phyloP scores from a whole-genome alignment of 2,888 invertebrate species.

The Malachius bipustulatus region DNA sequence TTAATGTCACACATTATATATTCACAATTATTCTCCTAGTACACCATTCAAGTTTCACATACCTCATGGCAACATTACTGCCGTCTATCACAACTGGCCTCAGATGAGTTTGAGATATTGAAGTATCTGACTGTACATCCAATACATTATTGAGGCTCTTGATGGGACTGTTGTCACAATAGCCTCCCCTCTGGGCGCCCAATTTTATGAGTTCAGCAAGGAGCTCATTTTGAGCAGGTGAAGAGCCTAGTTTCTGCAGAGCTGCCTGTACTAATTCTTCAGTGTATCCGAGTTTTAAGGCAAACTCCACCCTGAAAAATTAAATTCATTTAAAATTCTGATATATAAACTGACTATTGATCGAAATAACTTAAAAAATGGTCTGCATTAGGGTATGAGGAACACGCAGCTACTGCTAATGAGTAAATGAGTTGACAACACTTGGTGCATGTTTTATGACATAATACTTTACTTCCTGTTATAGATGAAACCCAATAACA shows the following conservation, averaged over 20 bases:
- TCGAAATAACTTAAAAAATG: no score
- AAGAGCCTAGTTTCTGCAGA: conserved; percentile 69
- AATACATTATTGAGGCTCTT: conserved; percentile 27
- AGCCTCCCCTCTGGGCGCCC: conserved; percentile 42
- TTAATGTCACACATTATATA: no score
- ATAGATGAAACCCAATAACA: no score
- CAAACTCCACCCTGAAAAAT: conserved; percentile 77
- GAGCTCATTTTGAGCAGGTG: conserved; percentile 77
- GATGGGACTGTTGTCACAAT: conserved; percentile 34
- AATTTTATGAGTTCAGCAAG: conserved; percentile 79
- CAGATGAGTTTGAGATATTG: conserved; percentile 32
- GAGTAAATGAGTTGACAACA: no score
- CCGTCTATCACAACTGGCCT: conserved; percentile 85
- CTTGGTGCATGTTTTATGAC: no score
- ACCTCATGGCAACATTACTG: conserved; percentile 91
- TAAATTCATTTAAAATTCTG: no score
- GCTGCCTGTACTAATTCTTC: conserved; percentile 76
- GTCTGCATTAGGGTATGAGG: no score
- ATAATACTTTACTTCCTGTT: no score
- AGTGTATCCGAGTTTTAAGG: conserved; percentile 83
- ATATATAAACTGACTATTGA: no score
- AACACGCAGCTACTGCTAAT: no score
- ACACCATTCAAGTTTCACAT: conserved; percentile 20
- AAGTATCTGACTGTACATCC: conserved; percentile 24
- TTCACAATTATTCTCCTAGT: no score